Conservation (phyloP, 1,140 invertebrate genomes). For the Ostrea denselamellosa region DNA sequence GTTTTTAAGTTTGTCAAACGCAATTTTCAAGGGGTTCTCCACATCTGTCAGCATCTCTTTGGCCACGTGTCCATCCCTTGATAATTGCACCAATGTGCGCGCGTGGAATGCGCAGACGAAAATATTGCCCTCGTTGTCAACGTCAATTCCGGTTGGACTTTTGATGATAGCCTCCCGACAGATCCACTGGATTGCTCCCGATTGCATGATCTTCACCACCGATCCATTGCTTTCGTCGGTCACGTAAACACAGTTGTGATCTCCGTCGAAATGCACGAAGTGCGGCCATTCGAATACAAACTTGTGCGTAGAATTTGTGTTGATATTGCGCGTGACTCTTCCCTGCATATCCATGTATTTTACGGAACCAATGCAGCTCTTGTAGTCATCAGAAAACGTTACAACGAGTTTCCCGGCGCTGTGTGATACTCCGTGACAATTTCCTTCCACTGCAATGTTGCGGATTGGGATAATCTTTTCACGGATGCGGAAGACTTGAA, state of each 20-base stretch:
- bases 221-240: background rate
- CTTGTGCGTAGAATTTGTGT: slow-evolving; percentile 6
- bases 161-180: slow-evolving; percentile 11
- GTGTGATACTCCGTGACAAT: background rate
- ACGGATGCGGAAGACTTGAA: background rate
- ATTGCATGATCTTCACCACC: background rate
- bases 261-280: background rate
- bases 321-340: background rate
- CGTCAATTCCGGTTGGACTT: slow-evolving; percentile 3
- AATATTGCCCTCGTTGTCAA: background rate
- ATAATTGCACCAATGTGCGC: background rate
- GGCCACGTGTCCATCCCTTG: background rate
- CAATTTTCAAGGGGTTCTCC: background rate
- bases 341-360: slow-evolving; percentile 1
- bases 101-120: background rate
- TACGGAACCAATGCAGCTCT: slow-evolving; percentile 4
- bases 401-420: background rate
- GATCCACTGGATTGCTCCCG: background rate
- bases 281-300: background rate
- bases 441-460: slow-evolving; percentile 5
- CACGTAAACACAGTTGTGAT: background rate
- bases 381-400: background rate
- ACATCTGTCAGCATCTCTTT: slow-evolving; percentile 1
- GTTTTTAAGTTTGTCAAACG: slow-evolving; percentile 5
- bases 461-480: background rate